Percentiles rank a stretch among this genome's conserved stretches.
phyloP scores from a whole-genome alignment of 2,113 vertebrate species.

The Varanus komodoensis region DNA sequence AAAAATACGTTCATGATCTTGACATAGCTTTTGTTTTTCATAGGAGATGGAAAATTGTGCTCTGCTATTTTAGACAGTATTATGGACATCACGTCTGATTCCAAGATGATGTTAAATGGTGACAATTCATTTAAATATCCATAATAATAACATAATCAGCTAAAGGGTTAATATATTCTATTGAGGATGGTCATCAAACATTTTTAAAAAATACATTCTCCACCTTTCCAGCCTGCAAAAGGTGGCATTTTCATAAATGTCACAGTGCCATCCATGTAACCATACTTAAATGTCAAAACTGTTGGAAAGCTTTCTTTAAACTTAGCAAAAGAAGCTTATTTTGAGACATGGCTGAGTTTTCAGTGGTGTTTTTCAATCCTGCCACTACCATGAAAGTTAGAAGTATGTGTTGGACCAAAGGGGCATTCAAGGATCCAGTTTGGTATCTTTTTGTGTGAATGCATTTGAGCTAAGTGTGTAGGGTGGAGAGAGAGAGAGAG shows the following conservation, averaged over 20 bases:
- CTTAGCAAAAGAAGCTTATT: conserved; percentile 30
- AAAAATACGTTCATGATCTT: neutral
- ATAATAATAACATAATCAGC: conserved; percentile 20
- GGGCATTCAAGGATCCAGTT: neutral
- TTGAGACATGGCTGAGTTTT: conserved; percentile 49
- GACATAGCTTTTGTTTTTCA: neutral
- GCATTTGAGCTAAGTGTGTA: neutral
- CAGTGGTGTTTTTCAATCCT: conserved; percentile 12
- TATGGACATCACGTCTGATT: conserved; percentile 17
- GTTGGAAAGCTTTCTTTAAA: conserved; percentile 54
- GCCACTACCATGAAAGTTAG: conserved; percentile 8
- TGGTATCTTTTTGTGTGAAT: neutral
- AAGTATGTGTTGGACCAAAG: conserved; percentile 33
- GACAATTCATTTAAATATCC: conserved; percentile 19
- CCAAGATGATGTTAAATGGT: conserved; percentile 7
- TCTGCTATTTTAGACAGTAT: neutral
- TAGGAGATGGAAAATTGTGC: neutral
- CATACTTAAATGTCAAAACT: conserved; percentile 67
- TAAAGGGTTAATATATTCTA: conserved; percentile 38
- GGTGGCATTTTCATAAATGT: conserved; percentile 71
- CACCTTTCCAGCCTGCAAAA: conserved; percentile 45
- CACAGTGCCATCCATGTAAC: conserved; percentile 62
- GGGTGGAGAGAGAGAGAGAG: too few relatives aligned
- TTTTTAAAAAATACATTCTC: conserved; percentile 35
- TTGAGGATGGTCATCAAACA: conserved; percentile 27